phyloP scores from a whole-genome alignment of 1,140 invertebrate genomes.

The Drosophila equinoxialis region DNA sequence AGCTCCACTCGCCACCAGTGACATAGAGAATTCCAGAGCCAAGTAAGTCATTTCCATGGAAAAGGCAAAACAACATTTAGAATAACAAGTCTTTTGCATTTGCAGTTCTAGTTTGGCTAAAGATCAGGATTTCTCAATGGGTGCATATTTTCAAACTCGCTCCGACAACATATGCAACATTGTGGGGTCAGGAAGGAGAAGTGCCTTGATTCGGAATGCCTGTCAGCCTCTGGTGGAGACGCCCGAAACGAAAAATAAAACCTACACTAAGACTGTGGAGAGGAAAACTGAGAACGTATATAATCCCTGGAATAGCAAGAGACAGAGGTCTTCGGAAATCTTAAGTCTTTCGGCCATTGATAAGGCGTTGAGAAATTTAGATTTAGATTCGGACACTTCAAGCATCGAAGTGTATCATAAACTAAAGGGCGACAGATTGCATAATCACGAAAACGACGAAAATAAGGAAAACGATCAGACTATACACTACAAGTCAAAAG shows the following conservation, averaged over 20 bases:
- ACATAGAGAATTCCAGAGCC: constrained; percentile 61
- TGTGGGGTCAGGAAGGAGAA: constrained; percentile 29
- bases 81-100: neutral
- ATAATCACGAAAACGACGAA: constrained; percentile 24
- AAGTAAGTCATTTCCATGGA: constrained; percentile 45
- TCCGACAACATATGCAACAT: constrained; percentile 72
- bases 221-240: constrained; percentile 46
- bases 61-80: neutral
- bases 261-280: constrained; percentile 57
- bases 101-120: constrained; percentile 59
- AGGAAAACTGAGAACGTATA: neutral
- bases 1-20: constrained; percentile 21
- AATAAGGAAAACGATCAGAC: constrained; percentile 53
- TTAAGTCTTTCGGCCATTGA: constrained; percentile 74
- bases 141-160: constrained; percentile 71
- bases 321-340: constrained; percentile 51
- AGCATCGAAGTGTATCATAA: constrained; percentile 51
- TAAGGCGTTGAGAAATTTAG: constrained; percentile 59
- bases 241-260: constrained; percentile 68
- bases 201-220: constrained; percentile 32
- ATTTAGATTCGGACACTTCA: constrained; percentile 63
- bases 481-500: constrained; percentile 38
- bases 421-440: neutral
- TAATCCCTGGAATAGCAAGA: constrained; percentile 53
- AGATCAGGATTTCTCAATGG: constrained; percentile 74